These are phyloP conservation scores for Drosophila paramelanica DNA, from an alignment of 2,888 invertebrate species.

Conservation along the genomic window DNA sequence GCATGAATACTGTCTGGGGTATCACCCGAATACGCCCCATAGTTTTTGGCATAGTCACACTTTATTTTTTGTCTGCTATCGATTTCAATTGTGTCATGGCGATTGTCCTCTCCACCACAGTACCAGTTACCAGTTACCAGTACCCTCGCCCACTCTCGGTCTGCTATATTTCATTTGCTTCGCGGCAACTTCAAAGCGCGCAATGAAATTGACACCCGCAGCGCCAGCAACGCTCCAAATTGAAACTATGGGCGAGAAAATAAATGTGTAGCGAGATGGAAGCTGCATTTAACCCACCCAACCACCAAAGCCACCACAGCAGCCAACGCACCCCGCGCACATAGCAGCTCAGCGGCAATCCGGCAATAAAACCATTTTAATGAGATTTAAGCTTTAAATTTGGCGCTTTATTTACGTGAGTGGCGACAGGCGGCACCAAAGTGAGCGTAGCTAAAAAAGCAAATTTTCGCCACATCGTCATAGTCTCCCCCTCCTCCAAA, in stretches of 20 bases:
- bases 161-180: constrained; percentile 34
- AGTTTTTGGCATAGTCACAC: constrained; percentile 53
- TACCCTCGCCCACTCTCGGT: background rate
- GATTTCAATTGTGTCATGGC: constrained; percentile 75
- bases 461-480: constrained; percentile 39
- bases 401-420: constrained; percentile 75
- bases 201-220: constrained; percentile 78
- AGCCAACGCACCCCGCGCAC: background rate
- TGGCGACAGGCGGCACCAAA: constrained; percentile 29
- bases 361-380: constrained; percentile 77
- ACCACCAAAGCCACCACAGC: constrained; percentile 6
- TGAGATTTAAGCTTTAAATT: constrained; percentile 79
- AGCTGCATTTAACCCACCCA: constrained; percentile 41
- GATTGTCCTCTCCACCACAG: constrained; percentile 29
- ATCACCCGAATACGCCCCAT: constrained; percentile 45
- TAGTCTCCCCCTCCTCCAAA: constrained; percentile 2
- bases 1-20: constrained; percentile 13
- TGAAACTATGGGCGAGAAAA: constrained; percentile 74
- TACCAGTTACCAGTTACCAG: background rate
- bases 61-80: constrained; percentile 53
- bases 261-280: constrained; percentile 76
- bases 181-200: constrained; percentile 68
- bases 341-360: constrained; percentile 21
- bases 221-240: constrained; percentile 61
- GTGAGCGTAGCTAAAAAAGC: constrained; percentile 43